phyloP scores from a whole-genome alignment of 2,888 invertebrate genomes.

The Polyommatus iphigenia region DNA sequence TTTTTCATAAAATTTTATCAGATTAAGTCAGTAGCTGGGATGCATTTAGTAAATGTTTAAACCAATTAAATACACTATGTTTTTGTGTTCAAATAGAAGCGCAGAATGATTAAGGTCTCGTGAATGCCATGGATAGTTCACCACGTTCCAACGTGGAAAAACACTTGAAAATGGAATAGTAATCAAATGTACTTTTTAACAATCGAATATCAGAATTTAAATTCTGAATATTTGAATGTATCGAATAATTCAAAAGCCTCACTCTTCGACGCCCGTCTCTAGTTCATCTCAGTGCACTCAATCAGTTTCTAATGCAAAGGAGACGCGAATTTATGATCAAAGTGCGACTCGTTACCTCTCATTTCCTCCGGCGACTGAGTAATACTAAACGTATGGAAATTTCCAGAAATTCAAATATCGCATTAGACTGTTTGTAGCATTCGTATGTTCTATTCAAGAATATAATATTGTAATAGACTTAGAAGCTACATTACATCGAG shows the following conservation, averaged over 20 bases:
- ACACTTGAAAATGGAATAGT: too few relatives aligned
- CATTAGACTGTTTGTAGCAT: background rate
- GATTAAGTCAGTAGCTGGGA: too few relatives aligned
- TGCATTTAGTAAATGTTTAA: too few relatives aligned
- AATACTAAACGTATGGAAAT: slow-evolving; percentile 11
- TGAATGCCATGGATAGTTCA: too few relatives aligned
- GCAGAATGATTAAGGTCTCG: too few relatives aligned
- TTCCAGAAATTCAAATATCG: background rate
- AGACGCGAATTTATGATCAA: background rate
- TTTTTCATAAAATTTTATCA: too few relatives aligned
- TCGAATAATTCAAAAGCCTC: background rate
- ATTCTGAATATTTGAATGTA: background rate
- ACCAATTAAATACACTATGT: too few relatives aligned
- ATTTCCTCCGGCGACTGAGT: slow-evolving; percentile 3
- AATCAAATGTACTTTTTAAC: background rate
- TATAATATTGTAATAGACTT: background rate
- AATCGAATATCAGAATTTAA: background rate
- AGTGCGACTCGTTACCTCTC: slow-evolving; percentile 21
- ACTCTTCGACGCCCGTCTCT: background rate
- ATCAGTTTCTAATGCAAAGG: slow-evolving; percentile 34
- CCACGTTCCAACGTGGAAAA: too few relatives aligned
- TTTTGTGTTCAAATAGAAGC: too few relatives aligned
- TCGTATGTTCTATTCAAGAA: background rate
- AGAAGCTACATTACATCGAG: background rate
- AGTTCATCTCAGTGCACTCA: slow-evolving; percentile 41